These are phyloP conservation scores for Neoaliturus tenellus DNA, from an alignment of 2,888 invertebrate genomes.

Conservation along the genomic window DNA sequence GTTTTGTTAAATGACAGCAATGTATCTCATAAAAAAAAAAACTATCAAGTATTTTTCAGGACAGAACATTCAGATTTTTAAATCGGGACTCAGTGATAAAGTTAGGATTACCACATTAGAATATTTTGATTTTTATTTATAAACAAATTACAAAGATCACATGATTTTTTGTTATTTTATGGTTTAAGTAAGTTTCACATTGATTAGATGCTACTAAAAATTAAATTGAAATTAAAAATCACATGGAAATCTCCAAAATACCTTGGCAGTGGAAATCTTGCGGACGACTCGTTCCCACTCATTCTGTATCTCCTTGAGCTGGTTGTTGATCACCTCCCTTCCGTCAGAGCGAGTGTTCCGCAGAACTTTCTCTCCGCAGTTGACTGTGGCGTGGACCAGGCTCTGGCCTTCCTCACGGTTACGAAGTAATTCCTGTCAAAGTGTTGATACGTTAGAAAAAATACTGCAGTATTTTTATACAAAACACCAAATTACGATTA, in stretches of 20 bases:
- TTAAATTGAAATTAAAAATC: slow-evolving; percentile 70
- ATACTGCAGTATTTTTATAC: not conserved
- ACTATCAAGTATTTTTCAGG: no score
- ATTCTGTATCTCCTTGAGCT: slow-evolving; percentile 91
- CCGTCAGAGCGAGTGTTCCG: slow-evolving; percentile 93
- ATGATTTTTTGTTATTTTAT: no score
- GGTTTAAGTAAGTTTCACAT: not conserved
- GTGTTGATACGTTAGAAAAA: not conserved
- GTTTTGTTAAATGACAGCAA: no score
- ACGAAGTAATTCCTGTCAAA: slow-evolving; percentile 83
- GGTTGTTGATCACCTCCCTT: slow-evolving; percentile 88
- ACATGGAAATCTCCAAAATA: not conserved
- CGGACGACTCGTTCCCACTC: slow-evolving; percentile 95
- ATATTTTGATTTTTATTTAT: no score
- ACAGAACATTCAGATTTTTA: no score
- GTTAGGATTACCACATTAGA: no score
- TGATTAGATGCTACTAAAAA: no score
- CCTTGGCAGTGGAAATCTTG: slow-evolving; percentile 92
- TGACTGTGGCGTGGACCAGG: slow-evolving; percentile 90
- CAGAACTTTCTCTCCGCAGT: slow-evolving; percentile 92
- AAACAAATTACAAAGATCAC: no score
- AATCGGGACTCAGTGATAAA: no score
- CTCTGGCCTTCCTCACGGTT: slow-evolving; percentile 92
- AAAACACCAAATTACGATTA: not conserved
- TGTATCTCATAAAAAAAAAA: no score